Conservation (phyloP, 1,140 invertebrate genomes). For the Lasaia peninsularis region DNA sequence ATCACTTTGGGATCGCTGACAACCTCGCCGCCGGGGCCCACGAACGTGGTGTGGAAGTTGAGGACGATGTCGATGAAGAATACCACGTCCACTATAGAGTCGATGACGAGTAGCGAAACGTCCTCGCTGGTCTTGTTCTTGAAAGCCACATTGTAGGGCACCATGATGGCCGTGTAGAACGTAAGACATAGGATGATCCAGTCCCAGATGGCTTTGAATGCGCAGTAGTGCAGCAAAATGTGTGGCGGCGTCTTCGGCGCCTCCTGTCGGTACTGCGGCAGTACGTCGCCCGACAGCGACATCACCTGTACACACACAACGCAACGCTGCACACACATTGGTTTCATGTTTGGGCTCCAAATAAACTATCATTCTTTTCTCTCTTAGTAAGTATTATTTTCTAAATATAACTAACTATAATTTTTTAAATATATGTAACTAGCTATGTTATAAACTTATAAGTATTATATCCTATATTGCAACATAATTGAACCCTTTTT, state of each 20-base stretch:
- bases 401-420: too few relatives aligned
- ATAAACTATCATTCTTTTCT: too few relatives aligned
- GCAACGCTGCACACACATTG: not conserved
- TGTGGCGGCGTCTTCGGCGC: slow-evolving; percentile 99
- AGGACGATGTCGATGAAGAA: slow-evolving; percentile 99
- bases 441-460: too few relatives aligned
- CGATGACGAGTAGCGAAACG: slow-evolving; percentile 96
- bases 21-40: slow-evolving; percentile 98
- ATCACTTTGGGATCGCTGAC: slow-evolving; percentile 98
- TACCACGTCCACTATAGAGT: slow-evolving; percentile 99
- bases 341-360: too few relatives aligned
- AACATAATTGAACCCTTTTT: too few relatives aligned
- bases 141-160: slow-evolving; percentile 99
- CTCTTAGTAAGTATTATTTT: too few relatives aligned
- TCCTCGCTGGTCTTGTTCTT: slow-evolving; percentile 99
- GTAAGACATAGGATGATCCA: slow-evolving; percentile 99
- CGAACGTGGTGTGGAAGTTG: slow-evolving; percentile 99
- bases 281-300: slow-evolving; percentile 85
- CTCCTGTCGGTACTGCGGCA: slow-evolving; percentile 99
- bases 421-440: too few relatives aligned
- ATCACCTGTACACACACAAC: slow-evolving; percentile 51
- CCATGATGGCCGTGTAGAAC: slow-evolving; percentile 99
- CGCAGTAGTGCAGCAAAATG: slow-evolving; percentile 98
- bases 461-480: too few relatives aligned
- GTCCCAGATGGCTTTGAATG: slow-evolving; percentile 99